Percentiles rank a stretch among this genome's conserved stretches.
Conservation (phyloP, 1,140 invertebrate genomes). For the Asobara japonica region DNA sequence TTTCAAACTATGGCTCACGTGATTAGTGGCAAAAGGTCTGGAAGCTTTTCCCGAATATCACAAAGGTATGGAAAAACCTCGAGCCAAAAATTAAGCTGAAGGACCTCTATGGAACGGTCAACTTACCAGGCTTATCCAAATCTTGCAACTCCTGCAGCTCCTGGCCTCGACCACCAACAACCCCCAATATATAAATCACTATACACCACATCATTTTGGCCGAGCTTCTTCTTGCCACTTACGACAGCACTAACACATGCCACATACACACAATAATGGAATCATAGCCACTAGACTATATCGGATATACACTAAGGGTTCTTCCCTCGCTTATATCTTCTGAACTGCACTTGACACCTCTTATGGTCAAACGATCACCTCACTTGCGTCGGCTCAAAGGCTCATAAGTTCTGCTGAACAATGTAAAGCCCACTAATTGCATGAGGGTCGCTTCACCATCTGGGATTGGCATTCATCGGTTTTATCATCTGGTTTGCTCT, state of each 20-base stretch:
- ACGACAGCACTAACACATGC: slow-evolving; percentile 18
- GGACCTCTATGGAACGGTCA: too few species aligned
- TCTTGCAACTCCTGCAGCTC: slow-evolving; percentile 51
- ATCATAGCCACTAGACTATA: too few species aligned
- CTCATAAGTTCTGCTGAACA: neutral
- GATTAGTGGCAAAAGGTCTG: too few species aligned
- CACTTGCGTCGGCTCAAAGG: neutral
- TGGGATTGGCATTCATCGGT: slow-evolving; percentile 40
- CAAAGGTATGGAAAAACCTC: too few species aligned
- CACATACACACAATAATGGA: slow-evolving; percentile 26
- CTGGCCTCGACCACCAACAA: slow-evolving; percentile 41
- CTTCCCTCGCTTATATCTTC: neutral
- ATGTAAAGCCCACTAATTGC: slow-evolving; percentile 30
- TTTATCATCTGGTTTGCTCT: slow-evolving; percentile 31
- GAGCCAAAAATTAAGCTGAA: too few species aligned
- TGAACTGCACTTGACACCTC: neutral
- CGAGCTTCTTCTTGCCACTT: slow-evolving; percentile 26
- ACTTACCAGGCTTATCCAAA: slow-evolving; percentile 61
- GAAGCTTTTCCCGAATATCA: neutral
- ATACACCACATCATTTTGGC: slow-evolving; percentile 56
- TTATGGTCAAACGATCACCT: neutral
- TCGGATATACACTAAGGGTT: neutral
- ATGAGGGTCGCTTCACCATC: neutral
- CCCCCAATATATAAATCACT: slow-evolving; percentile 41
- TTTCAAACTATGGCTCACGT: neutral